phyloP scores from a whole-genome alignment of 2,888 invertebrate genomes.

The Gonocerus acuteangulatus region DNA sequence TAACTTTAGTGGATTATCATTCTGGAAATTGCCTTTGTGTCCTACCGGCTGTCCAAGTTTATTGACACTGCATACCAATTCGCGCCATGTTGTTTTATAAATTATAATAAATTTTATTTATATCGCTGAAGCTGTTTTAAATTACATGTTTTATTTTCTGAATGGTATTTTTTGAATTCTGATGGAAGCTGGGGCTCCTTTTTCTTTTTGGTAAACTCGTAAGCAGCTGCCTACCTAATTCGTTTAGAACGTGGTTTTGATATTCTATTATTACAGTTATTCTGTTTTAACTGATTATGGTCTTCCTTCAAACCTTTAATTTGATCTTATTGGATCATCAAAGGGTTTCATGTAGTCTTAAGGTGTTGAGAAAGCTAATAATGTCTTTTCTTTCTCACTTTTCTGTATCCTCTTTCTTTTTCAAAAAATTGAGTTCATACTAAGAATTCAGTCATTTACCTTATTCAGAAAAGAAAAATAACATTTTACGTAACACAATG shows the following conservation, averaged over 20 bases:
- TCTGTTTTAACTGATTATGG: too few relatives aligned
- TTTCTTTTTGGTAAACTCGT: not conserved
- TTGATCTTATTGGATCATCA: too few relatives aligned
- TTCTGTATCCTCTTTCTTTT: too few relatives aligned
- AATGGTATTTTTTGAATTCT: not conserved
- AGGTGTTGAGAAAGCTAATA: too few relatives aligned
- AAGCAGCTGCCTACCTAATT: not conserved
- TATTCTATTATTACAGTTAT: too few relatives aligned
- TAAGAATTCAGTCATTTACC: too few relatives aligned
- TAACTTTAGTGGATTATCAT: not conserved
- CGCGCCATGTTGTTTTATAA: constrained; percentile 37
- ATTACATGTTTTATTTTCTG: not conserved
- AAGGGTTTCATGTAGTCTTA: too few relatives aligned
- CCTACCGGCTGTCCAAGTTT: constrained; percentile 32
- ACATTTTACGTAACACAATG: too few relatives aligned
- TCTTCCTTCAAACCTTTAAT: too few relatives aligned
- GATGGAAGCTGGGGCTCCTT: not conserved
- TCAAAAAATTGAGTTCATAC: too few relatives aligned
- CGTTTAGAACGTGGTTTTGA: not conserved
- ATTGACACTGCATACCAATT: constrained; percentile 36
- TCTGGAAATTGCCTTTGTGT: not conserved
- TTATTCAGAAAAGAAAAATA: too few relatives aligned
- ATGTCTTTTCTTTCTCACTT: too few relatives aligned
- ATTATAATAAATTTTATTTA: constrained; percentile 23
- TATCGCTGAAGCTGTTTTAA: not conserved